These are phyloP conservation scores for Hippocampus comes DNA, from an alignment of 2,113 vertebrate genomes.

Conservation along the genomic window DNA sequence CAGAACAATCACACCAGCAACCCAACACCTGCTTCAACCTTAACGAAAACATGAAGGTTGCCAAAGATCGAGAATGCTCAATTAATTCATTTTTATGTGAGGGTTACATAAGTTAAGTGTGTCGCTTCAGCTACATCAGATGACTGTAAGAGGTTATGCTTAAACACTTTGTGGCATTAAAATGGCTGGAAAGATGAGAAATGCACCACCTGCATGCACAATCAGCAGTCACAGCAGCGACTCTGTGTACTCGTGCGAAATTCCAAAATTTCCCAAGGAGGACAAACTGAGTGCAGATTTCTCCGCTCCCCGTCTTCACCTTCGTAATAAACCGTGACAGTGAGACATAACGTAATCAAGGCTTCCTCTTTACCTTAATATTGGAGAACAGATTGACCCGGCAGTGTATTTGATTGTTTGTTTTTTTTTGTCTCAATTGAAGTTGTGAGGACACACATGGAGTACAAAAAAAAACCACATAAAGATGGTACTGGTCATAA, in stretches of 20 bases:
- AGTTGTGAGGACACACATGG: not conserved
- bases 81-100: not conserved
- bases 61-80: not conserved
- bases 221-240: not conserved
- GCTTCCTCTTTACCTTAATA: constrained; percentile 28
- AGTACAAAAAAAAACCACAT: not conserved
- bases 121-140: constrained; percentile 2
- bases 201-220: constrained; percentile 5
- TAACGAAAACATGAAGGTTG: too few relatives aligned
- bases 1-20: not conserved
- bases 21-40: not conserved
- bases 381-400: not conserved
- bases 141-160: constrained; percentile 7
- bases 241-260: constrained; percentile 4
- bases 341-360: constrained; percentile 29
- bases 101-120: not conserved
- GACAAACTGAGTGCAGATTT: constrained; percentile 6
- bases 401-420: not conserved
- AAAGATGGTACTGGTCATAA: not conserved
- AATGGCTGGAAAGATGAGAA: constrained; percentile 1
- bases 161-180: constrained; percentile 4
- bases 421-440: not conserved
- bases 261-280: constrained; percentile 6
- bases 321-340: constrained; percentile 42
- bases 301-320: not conserved